Evolutionary conservation across 2,113 vertebrate genomes (phyloP).

Genomic region (Tringa solitaria): DNA sequence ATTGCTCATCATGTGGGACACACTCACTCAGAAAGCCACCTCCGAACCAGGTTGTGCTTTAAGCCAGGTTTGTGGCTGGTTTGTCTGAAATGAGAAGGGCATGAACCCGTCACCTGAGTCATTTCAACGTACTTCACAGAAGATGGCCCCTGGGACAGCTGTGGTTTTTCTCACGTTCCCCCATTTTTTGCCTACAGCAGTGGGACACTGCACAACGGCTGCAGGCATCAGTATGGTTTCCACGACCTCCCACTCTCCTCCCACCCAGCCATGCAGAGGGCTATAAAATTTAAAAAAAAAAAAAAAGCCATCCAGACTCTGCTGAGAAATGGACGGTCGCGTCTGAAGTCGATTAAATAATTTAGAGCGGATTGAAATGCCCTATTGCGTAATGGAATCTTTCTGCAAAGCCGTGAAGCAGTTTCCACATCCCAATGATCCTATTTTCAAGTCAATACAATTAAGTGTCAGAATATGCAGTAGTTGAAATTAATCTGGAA

Average conservation of each 20-base stretch:
- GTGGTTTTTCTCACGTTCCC: neutral
- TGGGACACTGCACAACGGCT: neutral
- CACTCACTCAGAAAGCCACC: fast-evolving
- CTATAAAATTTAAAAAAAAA: neutral
- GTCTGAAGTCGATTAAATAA: constrained; percentile 1
- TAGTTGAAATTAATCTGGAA: neutral
- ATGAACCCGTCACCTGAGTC: neutral
- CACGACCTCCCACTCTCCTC: neutral
- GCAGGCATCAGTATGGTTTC: neutral
- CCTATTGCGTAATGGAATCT: constrained; percentile 1
- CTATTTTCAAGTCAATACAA: neutral
- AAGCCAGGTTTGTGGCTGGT: neutral
- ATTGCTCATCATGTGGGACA: fast-evolving
- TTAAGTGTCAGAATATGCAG: neutral
- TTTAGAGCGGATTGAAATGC: neutral
- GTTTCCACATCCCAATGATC: neutral
- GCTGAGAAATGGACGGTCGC: neutral
- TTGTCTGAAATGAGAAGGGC: neutral
- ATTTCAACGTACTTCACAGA: neutral
- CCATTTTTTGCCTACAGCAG: neutral
- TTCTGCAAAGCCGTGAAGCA: neutral
- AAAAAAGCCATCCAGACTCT: neutral
- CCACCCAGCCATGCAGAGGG: neutral
- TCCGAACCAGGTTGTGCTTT: neutral
- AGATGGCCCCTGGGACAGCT: neutral